Evolutionary conservation across 2,797 vertebrate genomes (phyloP), one percentile per base, ranked within the genome.

Genomic region (Danio aesculapii): DNA sequence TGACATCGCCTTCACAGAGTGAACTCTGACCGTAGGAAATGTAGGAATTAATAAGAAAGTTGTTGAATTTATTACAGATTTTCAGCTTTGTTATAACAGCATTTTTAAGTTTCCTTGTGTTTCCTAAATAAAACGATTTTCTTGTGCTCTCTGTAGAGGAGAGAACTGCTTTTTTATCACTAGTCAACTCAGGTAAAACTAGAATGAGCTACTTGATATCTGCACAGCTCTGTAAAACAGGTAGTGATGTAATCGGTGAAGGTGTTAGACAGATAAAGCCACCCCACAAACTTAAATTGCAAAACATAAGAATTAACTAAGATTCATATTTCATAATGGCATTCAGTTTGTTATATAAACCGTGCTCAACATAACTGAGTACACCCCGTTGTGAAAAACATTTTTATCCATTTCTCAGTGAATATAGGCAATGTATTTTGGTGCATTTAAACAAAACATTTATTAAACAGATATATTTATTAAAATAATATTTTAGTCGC

Each of bases 241-340:
- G 58, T 83, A 77, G 69, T n/a, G 53, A 41, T 61, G 41, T 47
- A 68, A 46, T 77, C 83, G 81, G 67, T 52, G 47, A 17, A 5
- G 71, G 52, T 81, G 79, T 85, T 76, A 30, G 83, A 76, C 62
- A 41, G 81, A 43, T 59, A 7, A 74, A n/a, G 8, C 12, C 0
- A 11, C 43, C 21, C 55, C 49, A 49, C 39, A 63, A 49, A 19
- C 10, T 10, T 21, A 2, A 19, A 44, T 19, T 10, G 3, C 30
- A 30, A 30, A 30, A 30, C 30, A 30, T 30, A 1, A 30, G 3
- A 30, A 30, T 30, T 30, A 30, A 30, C 30, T 30, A 30, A n/a
- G n/a, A n/a, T n/a, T n/a, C n/a, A 1, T 30, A 1, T 30, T 30
- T 30, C 3, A 30, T 1, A 1, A 30, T 30, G 30, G 3, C 3